Evolutionary conservation across 1,140 invertebrate species (phyloP), one percentile per base, ranked within the genome.

Genomic region (Zophobas morio): DNA sequence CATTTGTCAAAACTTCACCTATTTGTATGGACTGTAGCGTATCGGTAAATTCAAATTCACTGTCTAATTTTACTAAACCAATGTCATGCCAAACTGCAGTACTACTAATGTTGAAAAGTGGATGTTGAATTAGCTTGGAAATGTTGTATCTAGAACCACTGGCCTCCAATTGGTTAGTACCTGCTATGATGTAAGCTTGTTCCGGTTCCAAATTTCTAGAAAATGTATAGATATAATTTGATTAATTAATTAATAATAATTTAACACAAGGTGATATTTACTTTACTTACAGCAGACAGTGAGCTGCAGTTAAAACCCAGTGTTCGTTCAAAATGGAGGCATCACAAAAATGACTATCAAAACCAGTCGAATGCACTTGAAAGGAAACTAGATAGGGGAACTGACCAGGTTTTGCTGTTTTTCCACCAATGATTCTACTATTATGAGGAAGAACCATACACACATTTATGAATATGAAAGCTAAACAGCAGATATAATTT

Each of bases 21-120:
- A 56, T 56, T 56, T 20, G 3, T 3, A 20, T 56, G 53, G 34
- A 5, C 20, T 20, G 3, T 4, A 35, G 3, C 3, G 20, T 8
- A 8, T 46, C 42, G 3, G 42, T 46, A 46, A 46, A 46, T 8
- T 46, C 42, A 46, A 46, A 46, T 46, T 46, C 8, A 4, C 42
- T 8, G 3, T 46, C 42, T 3, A 46, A 4, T 56, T 56, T 56
- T 3, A 56, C 20, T 20, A 56, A 56, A 56, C 3, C 53, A 5
- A 56, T 56, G 34, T 56, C 53, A n/a, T 56, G 3, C 53, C n/a
- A 56, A 20, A 49, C 6, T 6, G 6, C n/a, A 49, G 20, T 56
- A 5, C 4, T 35, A 20, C 3, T 56, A 3, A 5, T 56, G 34
- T 56, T 56, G 34, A 32, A 56, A 56, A 5, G 3, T 20, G 3